Evolutionary conservation across 30 jellyfish, hydroid and myxozoan species (phyloP), one percentile per base, ranked within the genome.

Genomic region (Aurelia sp.): DNA sequence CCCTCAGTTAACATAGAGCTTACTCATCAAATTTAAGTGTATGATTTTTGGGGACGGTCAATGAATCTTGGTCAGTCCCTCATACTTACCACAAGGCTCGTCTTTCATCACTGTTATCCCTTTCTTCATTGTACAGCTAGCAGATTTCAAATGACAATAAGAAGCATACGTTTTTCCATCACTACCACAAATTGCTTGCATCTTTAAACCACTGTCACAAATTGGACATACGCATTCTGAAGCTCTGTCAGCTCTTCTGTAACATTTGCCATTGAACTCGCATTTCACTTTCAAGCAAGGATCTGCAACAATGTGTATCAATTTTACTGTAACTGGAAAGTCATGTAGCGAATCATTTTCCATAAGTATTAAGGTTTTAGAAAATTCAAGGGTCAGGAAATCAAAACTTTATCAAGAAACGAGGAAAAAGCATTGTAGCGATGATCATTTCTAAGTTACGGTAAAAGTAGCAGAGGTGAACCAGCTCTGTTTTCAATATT

Each of bases 151-250:
- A 67, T 90, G 84, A 53, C 97, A 90, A 27, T 66, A 18, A 47
- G 82, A 50, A 16, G 95, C 97, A 74, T 90, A 90, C 19, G 91
- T 81, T 50, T 75, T 38, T 58, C 96, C 97, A 65, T 90, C 86
- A 74, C 91, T 79, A 35, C 95, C 97, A 52, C 97, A 90, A 17
- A 82, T 92, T 44, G 91, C 91, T 20, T 78, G 52, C 21, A 48
- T 47, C 53, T 8, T 20, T 0, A 63, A 24, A 11, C 33, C 44
- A 19, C 61, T 35, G 82, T 21, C 82, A 47, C 94, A 85, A 44
- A 13, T 40, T 16, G 90, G 94, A 61, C 94, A 85, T 8, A 72
- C 9, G 67, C 94, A 85, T 85, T 85, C 90, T 13, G 76, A 19
- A 9, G 90, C 58, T 41, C 57, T 63, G 27, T 85, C 94, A 6